Base-by-base conservation (phyloP, 2,888 invertebrate genomes). In the Agrotis clavis region DNA sequence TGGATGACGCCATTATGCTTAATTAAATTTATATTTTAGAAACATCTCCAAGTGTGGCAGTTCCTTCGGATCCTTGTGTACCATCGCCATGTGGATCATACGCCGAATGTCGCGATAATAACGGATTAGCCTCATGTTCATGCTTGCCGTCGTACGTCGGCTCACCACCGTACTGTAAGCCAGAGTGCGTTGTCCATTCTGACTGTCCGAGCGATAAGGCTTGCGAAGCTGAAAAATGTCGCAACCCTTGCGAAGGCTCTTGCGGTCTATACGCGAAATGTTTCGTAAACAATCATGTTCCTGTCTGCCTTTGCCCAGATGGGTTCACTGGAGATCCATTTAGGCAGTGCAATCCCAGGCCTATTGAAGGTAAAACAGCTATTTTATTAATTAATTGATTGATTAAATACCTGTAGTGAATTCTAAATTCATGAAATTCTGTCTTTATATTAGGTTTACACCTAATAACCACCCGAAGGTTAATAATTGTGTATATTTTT, bases 61-160 rank as follows among this genome's bases (percentile, higher is more conserved):
- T 92, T 70, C 95, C 96, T 64, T 88, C 93, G 21, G 92, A 97
- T 86, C 98, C 98, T 2, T 98, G 98, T 88, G 92, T 97, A 77
- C 98, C 98, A 65, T 97, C 98, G 7, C 97, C 97, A 18, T 98
- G 98, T 91, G 98, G 98, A 25, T 89, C 96, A 4, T 98, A 98
- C 90, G 97, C 98, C 9, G 97, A 98, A 89, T 98, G 98, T 89
- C 97, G 97, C 64, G 98, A 97, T 90, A 96, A 97, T 56, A 97
- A 98, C 86, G 97, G 96, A 48, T 96, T 97, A 90, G 97, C 97
- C 1, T 97, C 98, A 19, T 98, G 98, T 90, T 97, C 98, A 16
- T 98, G 98, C 90, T 93, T 97, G 71, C 96, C 97, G 7, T 95
- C 96, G 62, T 97, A 97, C 84, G 93, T 97, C 62, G 98, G 98